Evolutionary conservation across 2,888 invertebrate species (phyloP), one percentile per base, ranked within the genome.

Genomic region (Sinodicranocentrus sp.): DNA sequence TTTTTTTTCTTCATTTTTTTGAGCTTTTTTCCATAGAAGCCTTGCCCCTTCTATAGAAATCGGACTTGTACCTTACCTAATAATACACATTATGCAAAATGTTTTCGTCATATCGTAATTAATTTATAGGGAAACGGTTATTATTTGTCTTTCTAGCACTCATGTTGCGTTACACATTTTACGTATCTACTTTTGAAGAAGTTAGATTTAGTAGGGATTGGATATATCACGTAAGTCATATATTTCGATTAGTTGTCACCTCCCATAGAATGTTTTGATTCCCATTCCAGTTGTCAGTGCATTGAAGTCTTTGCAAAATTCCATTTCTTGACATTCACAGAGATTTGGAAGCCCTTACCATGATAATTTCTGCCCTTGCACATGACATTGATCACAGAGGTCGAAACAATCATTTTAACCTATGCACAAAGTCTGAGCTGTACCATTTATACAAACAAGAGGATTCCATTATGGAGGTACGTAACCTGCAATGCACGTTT

Each of bases 371-470:
- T 10, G 68, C 70, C 44, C 21, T 84, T 23, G 71, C 79, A 39
- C 84, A 84, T 19, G 84, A 84, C 33, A 75, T 84, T 44, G 84
- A 84, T 33, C 84, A 84, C 52, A 72, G 84, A 13, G 84, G 79
- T 15, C 23, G 73, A 5, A 84, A 84, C 33, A 84, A 73, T 19
- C 79, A 78, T 23, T 84, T 84, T 23, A 67, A 68, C 23, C 33
- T 75, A 26, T 67, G 67, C 44, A 75, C 67, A 6, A 68, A 73
- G 68, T 70, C 79, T 1, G 78, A 78, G 17, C 43, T 71, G 8
- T 84, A 79, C 26, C 71, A 75, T 43, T 43, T 84, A 5, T 79
- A 79, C 52, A 79, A 73, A 19, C 79, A 84, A 33, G 84, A 84
- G 15, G 79, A 84, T 21, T 67, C 68, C 26, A 70, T 83, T 6